Evolutionary conservation across 2,113 vertebrate genomes (phyloP), one percentile per base, ranked within the genome.

Genomic region (Dermatemys mawii): DNA sequence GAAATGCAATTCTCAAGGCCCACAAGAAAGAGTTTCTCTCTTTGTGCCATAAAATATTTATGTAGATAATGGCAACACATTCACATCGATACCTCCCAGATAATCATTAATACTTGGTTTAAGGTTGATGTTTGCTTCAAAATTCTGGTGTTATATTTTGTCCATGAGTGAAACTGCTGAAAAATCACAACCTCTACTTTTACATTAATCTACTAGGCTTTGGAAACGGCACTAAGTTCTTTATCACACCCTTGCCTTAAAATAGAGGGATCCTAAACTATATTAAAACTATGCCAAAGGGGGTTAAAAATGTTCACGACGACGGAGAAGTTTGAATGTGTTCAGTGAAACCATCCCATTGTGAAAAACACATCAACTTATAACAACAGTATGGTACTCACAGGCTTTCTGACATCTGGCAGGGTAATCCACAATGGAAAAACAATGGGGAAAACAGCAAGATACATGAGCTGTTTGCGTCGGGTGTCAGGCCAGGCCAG

Each of bases 321-420:
- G 12, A 38, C 5, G 27, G 41, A 44, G 70, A 44, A 44, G 67
- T 46, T 76, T 76, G 4, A 46, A 38, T 38, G 5, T 46, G 11
- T 75, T 75, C 41, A 44, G 16, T 13, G 22, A 75, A 90, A 26
- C 17, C 24, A 81, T 3, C 0, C 9, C 67, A 50, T 46, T 79
- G 14, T 35, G 32, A 8, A 86, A 75, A 85, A 85, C 26, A 81
- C 1, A 13, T 4, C 0, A 2, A 84, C 49, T 79, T 89, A 48
- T 1, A 89, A 48, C 1, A 78, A 81, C 81, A 84, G 83, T 1
- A 17, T 17, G 78, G 51, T 95, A 98, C 98, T 98, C 87, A 99
- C 99, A 90, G 99, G 98, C 97, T 99, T 99, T 93, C 99, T 98
- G 96, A 99, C 99, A 0, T 99, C 99, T 0, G 99, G 99, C 70